These are phyloP conservation scores for Lysiphlebus fabarum DNA, from an alignment of 1,140 invertebrate genomes.

Conservation along the genomic window DNA sequence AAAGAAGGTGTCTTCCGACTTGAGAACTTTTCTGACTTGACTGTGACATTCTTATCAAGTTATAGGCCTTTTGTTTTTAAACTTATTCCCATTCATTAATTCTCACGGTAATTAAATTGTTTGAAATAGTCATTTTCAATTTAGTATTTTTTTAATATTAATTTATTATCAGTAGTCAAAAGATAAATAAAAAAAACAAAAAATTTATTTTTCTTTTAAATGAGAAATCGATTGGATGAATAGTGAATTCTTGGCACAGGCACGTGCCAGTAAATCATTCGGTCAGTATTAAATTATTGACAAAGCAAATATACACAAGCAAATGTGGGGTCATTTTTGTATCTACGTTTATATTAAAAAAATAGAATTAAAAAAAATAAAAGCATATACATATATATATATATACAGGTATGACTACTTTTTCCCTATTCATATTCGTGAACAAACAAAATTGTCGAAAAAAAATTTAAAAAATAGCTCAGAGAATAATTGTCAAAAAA, in stretches of 20 bases:
- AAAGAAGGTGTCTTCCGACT: slow-evolving; percentile 28
- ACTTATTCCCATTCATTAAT: slow-evolving; percentile 15
- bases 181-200: not conserved
- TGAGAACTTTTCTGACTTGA: slow-evolving; percentile 33
- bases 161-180: not conserved
- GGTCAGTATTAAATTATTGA: slow-evolving; percentile 6
- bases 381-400: no score
- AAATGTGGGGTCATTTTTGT: no score
- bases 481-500: no score
- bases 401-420: no score
- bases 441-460: no score
- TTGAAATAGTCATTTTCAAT: not conserved
- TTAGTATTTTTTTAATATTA: no score
- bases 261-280: not conserved
- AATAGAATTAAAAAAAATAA: no score
- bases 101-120: slow-evolving; percentile 16
- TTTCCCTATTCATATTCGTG: no score
- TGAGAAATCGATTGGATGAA: slow-evolving; percentile 6
- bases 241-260: slow-evolving; percentile 1
- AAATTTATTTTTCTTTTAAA: not conserved
- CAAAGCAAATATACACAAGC: not conserved
- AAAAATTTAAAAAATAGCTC: no score
- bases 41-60: slow-evolving; percentile 39
- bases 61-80: slow-evolving; percentile 38
- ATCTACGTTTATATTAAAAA: no score